Conservation (phyloP, 2,797 vertebrate genomes). For the Notamacropus eugenii region DNA sequence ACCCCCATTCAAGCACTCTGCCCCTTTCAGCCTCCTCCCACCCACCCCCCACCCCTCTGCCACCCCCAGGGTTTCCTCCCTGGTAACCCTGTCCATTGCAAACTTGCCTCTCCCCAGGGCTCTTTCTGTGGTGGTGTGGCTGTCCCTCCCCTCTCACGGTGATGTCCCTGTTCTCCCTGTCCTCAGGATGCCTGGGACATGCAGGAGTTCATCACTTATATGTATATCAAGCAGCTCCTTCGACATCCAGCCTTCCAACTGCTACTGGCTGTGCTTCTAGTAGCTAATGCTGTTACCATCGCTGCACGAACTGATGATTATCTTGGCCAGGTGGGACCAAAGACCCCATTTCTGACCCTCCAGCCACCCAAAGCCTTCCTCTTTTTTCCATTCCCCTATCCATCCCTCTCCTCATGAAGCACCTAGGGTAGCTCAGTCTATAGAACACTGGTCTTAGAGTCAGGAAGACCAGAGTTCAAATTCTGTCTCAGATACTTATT, state of each 20-base stretch:
- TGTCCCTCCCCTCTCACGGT: neutral
- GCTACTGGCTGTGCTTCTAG: slow-evolving; percentile 61
- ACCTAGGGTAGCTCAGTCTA: neutral
- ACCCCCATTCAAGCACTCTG: neutral
- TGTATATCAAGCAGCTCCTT: slow-evolving; percentile 64
- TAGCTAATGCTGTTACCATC: slow-evolving; percentile 52
- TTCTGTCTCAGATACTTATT: neutral
- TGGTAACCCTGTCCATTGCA: neutral
- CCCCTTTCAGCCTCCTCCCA: neutral
- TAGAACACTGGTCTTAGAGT: neutral
- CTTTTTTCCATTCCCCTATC: neutral
- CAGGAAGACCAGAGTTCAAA: neutral
- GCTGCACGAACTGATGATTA: slow-evolving; percentile 64
- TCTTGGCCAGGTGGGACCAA: slow-evolving; percentile 65
- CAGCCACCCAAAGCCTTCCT: neutral
- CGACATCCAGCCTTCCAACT: slow-evolving; percentile 69
- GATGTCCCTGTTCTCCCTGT: neutral
- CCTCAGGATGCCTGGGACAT: slow-evolving; percentile 76
- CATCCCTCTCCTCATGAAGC: neutral
- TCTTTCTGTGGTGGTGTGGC: neutral
- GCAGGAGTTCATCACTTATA: slow-evolving; percentile 63
- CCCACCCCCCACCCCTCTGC: neutral
- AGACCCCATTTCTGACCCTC: neutral
- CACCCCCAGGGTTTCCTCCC: neutral
- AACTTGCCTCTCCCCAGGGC: slow-evolving; percentile 1